Base-by-base conservation (phyloP, 2,797 vertebrate species). In the Phoxinus dragarum region DNA sequence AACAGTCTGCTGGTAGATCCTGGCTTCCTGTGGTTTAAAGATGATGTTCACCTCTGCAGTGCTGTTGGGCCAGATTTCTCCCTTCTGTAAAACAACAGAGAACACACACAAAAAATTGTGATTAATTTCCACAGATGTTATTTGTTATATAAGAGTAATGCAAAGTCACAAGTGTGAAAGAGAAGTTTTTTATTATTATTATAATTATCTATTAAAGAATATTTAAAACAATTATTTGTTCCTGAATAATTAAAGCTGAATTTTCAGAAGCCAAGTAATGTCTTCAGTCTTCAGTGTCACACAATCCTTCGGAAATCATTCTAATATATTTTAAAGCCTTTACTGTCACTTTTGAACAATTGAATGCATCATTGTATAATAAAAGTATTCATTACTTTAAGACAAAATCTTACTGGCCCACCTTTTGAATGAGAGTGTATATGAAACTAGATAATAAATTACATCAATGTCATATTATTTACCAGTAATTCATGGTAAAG, bases 1-100 rank as follows among this genome's bases (percentile, higher is more conserved):
- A 66, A 97, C 71, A 0, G 91, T 95, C 56, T 94, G 93, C 17
- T 97, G 93, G 90, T 96, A 97, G 54, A 95, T 59, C 88, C 44
- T 93, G 87, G 95, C 95, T 91, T 96, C 95, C 69, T 79, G 85
- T 0, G 97, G 97, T 84, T 95, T 96, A 86, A 98, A 97, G 82
- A 94, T 89, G 42, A 98, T 92, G 2, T 8, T 90, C 75, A 98
- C 94, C 89, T 96, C 89, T 36, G 84, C 88, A 1, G 95, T 95
- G 38, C 90, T 92, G 49, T 95, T 96, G 4, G 97, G 96, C 95
- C 95, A 97, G 82, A 98, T 89, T 34, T 98, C 96, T 1, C 97
- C 97, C 86, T 97, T 95, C 96, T 96, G 88, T 82, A 92, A 16
- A 90, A 68, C 81, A 88, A 82, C 81, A 80, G 84, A 73, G 69